phyloP scores from a whole-genome alignment of 2,888 invertebrate genomes.

The Eledone cirrhosa region DNA sequence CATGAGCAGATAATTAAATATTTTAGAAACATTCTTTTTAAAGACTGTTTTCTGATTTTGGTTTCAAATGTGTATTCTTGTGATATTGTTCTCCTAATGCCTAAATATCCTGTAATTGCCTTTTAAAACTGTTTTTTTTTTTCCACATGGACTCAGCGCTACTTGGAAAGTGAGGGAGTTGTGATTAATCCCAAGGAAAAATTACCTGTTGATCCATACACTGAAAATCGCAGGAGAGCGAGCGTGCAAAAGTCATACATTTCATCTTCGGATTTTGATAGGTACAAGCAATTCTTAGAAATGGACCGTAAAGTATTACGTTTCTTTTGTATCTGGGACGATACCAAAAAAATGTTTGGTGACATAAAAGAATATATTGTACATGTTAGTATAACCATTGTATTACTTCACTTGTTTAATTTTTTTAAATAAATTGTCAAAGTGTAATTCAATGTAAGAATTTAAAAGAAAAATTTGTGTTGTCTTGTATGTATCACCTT shows the following conservation, averaged over 20 bases:
- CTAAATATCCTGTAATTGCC: conserved; percentile 12
- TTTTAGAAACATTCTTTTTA: too few relatives aligned
- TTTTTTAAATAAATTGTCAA: too few relatives aligned
- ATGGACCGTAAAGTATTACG: conserved; percentile 81
- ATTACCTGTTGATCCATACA: conserved; percentile 78
- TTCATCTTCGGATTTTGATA: conserved; percentile 69
- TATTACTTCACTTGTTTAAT: too few relatives aligned
- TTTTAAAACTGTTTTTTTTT: conserved; percentile 28
- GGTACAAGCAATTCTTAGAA: conserved; percentile 77
- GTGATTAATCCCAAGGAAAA: conserved; percentile 77
- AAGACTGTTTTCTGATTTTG: too few relatives aligned
- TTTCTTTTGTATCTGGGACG: conserved; percentile 70
- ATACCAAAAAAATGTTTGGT: conserved; percentile 67
- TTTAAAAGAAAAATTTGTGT: too few relatives aligned
- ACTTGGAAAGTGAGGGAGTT: conserved; percentile 83
- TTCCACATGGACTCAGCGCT: conserved; percentile 72
- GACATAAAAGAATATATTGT: conserved; percentile 73
- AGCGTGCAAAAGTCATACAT: conserved; percentile 59
- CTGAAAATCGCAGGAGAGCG: conserved; percentile 54
- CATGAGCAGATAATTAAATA: too few relatives aligned
- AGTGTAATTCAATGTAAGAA: too few relatives aligned
- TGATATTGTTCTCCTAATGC: not conserved
- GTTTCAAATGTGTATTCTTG: too few relatives aligned
- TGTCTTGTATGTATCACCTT: too few relatives aligned
- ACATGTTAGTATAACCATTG: conserved; percentile 64